Percentiles rank a stretch among this genome's conserved stretches.
Evolutionary conservation across 92 coral and sea anemone species (phyloP).

Genomic region (Heteractis magnifica): DNA sequence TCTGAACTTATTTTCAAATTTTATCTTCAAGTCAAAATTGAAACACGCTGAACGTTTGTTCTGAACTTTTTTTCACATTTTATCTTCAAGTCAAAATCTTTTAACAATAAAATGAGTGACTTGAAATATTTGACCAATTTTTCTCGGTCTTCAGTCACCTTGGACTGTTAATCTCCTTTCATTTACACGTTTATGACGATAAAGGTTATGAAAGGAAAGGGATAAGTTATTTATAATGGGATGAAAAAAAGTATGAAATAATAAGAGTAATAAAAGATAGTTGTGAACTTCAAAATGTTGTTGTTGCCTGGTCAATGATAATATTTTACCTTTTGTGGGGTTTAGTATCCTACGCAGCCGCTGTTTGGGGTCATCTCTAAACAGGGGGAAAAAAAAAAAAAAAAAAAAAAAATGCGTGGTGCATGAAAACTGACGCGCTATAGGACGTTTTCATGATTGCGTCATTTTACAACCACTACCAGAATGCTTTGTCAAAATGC

Average conservation of each 20-base stretch:
- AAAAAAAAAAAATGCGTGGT: too few species aligned
- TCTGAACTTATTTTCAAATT: neutral
- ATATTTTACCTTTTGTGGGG: neutral
- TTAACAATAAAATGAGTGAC: neutral
- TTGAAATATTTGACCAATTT: neutral
- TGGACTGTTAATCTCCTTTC: neutral
- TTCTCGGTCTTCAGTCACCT: neutral
- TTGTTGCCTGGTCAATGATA: neutral
- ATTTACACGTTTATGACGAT: neutral
- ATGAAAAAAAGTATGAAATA: neutral
- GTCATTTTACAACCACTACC: too few species aligned
- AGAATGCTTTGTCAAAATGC: too few species aligned
- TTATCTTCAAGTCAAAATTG: neutral
- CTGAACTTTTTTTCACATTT: neutral
- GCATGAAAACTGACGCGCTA: too few species aligned
- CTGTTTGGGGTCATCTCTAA: too few species aligned
- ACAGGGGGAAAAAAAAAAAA: too few species aligned
- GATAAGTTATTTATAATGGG: conserved; percentile 1
- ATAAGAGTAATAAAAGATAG: neutral
- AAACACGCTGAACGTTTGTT: neutral
- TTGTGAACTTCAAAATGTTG: neutral
- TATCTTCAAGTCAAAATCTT: neutral
- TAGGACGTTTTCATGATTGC: too few species aligned
- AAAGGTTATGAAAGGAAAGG: neutral
- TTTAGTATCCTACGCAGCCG: too few species aligned